Base-by-base conservation (phyloP, 2,113 vertebrate species). In the Chaetops frenatus region DNA sequence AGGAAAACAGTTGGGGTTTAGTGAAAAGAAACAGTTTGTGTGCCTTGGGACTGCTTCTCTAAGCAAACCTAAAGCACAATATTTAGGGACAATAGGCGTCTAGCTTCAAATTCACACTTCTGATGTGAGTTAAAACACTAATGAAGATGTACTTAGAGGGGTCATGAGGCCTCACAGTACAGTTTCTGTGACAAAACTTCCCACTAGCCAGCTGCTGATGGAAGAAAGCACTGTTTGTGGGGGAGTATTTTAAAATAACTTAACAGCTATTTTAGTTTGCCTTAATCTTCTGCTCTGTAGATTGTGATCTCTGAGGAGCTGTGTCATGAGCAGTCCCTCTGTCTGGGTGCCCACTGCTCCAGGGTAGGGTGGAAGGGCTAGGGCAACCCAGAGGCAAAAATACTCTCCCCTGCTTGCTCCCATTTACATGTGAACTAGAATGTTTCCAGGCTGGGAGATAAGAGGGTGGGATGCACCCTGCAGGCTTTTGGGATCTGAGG, bases 1-100 rank as follows among this genome's bases (percentile, higher is more conserved):
- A 86, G 82, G 33, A 90, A 94, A 93, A 92, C 54, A 81, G 9
- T 70, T 73, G 74, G 35, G 62, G 60, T 33, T 93, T 82, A 88
- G 67, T 70, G 66, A 94, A 94, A 92, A 56, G 28, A 81, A 95
- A 24, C 20, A 36, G 2, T 45, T 36, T 82, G 58, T 57, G 54
- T 88, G 62, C 35, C 33, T 72, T 92, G 64, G 56, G 67, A 58
- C 29, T 62, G 23, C 12, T 90, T 33, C 47, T 80, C 21, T 81
- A 76, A 82, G 83, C 64, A 81, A 96, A 78, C 18, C 5, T 27
- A 87, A 74, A 91, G 23, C 33, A 50, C 16, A 20, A 6, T 76
- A 62, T 91, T 89, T 79, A 29, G 17, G n/a, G 35, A 51, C 35
- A 74, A 33, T 5, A 66, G 24, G 21, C 0, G 0, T 65, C 17